Percentiles rank a stretch among this genome's conserved stretches.
These are phyloP conservation scores for Perodicticus potto DNA, from an alignment of 2,797 vertebrate species.

Conservation along the genomic window DNA sequence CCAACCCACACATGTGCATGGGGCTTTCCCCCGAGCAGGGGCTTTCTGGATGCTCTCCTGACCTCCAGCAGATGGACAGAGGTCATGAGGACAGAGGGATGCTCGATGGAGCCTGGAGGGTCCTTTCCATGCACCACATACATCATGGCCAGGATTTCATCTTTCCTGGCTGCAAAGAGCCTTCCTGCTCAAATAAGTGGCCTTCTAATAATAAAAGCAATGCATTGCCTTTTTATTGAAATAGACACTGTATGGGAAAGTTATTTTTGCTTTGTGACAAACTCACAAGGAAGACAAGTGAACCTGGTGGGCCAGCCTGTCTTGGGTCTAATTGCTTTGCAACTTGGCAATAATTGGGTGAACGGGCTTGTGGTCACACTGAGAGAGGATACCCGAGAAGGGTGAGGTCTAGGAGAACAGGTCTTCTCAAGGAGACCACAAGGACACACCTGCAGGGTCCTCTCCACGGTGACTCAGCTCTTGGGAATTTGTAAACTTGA, in stretches of 20 bases:
- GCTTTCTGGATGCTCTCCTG: not conserved
- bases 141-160: not conserved
- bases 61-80: not conserved
- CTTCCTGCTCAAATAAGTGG: no score
- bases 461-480: no score
- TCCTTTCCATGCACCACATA: no score
- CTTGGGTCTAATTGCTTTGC: not conserved
- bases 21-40: no score
- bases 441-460: no score
- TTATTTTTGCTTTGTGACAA: not conserved
- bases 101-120: not conserved
- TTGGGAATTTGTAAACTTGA: no score
- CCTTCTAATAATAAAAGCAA: not conserved
- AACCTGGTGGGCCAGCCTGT: not conserved
- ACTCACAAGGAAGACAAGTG: not conserved
- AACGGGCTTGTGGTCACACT: not conserved
- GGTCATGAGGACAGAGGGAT: not conserved
- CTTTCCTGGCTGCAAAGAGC: no score
- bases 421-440: no score
- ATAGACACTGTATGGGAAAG: no score
- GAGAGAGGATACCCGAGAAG: no score
- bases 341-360: not conserved
- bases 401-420: no score
- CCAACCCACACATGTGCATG: not conserved
- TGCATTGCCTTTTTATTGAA: not conserved